Conservation (phyloP, 2,888 invertebrate genomes). For the Nemoura dubitans region DNA sequence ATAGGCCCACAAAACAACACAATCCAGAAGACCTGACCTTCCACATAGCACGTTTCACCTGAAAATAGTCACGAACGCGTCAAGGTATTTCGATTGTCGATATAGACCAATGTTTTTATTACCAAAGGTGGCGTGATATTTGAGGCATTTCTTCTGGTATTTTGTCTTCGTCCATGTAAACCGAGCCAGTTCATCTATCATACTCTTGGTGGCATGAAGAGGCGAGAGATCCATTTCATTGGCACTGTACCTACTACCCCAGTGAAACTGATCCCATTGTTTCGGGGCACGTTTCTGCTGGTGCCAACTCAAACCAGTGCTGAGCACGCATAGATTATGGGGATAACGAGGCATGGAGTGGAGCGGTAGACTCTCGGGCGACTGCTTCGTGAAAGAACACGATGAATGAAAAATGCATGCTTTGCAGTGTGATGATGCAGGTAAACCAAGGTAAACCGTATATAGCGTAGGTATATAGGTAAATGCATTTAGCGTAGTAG, state of each 20-base stretch:
- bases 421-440: neutral
- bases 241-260: neutral
- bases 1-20: neutral
- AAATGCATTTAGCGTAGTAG: too few relatives aligned
- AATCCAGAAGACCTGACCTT: neutral
- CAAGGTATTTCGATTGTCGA: conserved; percentile 22
- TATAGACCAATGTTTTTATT: neutral
- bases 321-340: conserved; percentile 43
- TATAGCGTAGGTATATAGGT: neutral
- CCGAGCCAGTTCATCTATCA: conserved; percentile 22
- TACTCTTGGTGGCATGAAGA: neutral
- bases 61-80: neutral
- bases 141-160: neutral
- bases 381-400: neutral
- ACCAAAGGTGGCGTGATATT: neutral
- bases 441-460: too few relatives aligned
- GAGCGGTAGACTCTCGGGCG: neutral
- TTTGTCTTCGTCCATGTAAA: neutral
- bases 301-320: neutral
- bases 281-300: conserved; percentile 30
- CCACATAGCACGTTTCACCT: neutral
- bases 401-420: neutral
- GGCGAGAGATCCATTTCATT: neutral
- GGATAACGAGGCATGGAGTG: conserved; percentile 27
- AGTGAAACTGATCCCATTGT: conserved; percentile 10